phyloP scores from a whole-genome alignment of 2,888 invertebrate species.

The Carcina quercana region DNA sequence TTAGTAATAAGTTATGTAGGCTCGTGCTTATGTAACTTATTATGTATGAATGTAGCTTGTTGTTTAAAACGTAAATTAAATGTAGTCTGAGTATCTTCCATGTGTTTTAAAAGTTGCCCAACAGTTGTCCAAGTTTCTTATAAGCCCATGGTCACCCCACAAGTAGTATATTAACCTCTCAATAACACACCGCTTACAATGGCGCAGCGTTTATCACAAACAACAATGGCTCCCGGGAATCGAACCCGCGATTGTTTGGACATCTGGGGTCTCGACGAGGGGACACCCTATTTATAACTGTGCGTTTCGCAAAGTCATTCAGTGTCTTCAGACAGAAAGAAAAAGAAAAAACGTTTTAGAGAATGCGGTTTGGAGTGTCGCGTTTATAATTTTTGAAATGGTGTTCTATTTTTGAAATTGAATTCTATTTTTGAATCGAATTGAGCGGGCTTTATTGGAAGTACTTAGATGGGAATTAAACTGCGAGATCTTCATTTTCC shows the following conservation, averaged over 20 bases:
- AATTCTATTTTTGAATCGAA: no score
- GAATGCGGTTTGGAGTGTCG: conserved; percentile 25
- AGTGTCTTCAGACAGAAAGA: no score
- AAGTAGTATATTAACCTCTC: conserved; percentile 55
- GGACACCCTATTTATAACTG: conserved; percentile 35
- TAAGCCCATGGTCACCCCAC: conserved; percentile 26
- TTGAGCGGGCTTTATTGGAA: no score
- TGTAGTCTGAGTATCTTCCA: not conserved
- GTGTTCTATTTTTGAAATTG: no score
- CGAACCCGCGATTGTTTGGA: conserved; percentile 58
- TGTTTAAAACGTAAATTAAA: no score
- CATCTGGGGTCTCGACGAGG: conserved; percentile 56
- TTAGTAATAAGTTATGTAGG: no score
- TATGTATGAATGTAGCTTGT: no score
- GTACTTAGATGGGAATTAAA: no score
- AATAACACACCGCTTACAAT: conserved; percentile 57
- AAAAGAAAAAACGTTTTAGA: no score
- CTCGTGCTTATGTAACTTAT: no score
- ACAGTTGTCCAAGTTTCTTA: not conserved
- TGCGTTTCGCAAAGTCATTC: conserved; percentile 40
- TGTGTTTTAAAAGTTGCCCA: not conserved
- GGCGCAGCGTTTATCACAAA: conserved; percentile 45
- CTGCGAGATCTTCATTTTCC: no score
- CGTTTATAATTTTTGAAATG: conserved; percentile 14
- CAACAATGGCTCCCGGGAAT: conserved; percentile 41